These are phyloP conservation scores for Cryptoblepharus egeriae DNA, from an alignment of 2,797 vertebrate genomes.

Conservation along the genomic window DNA sequence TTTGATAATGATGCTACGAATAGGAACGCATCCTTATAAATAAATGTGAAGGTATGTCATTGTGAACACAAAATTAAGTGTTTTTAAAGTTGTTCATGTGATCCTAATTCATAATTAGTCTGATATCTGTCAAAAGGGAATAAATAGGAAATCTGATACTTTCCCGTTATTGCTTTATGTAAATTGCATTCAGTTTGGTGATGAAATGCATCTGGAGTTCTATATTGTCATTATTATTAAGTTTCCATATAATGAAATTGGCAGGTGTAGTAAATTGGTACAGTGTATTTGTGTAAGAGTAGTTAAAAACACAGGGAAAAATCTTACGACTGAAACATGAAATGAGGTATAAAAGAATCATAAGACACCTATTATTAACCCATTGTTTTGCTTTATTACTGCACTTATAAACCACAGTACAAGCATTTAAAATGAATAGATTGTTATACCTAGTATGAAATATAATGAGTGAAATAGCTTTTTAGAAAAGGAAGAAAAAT, in stretches of 20 bases:
- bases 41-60: conserved; percentile 12
- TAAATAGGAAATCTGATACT: conserved; percentile 66
- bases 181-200: conserved; percentile 70
- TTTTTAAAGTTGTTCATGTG: conserved; percentile 54
- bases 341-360: conserved; percentile 68
- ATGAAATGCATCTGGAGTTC: conserved; percentile 65
- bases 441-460: conserved; percentile 49
- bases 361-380: conserved; percentile 69
- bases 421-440: conserved; percentile 66
- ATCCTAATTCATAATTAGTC: conserved; percentile 47
- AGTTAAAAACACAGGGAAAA: conserved; percentile 65
- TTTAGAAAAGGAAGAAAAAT: neutral
- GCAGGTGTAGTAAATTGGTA: conserved; percentile 56
- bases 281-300: conserved; percentile 62
- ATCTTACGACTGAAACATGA: conserved; percentile 62
- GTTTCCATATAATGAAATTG: conserved; percentile 69
- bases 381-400: conserved; percentile 70
- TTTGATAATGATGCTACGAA: neutral
- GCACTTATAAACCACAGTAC: conserved; percentile 64
- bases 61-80: conserved; percentile 10
- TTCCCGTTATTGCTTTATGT: conserved; percentile 72
- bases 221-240: conserved; percentile 76
- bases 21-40: conserved; percentile 2
- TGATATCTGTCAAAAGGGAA: conserved; percentile 64
- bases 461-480: conserved; percentile 64